Evolutionary conservation across 2,797 vertebrate genomes (phyloP), one percentile per base, ranked within the genome.

Genomic region (Onychomys leucogaster): DNA sequence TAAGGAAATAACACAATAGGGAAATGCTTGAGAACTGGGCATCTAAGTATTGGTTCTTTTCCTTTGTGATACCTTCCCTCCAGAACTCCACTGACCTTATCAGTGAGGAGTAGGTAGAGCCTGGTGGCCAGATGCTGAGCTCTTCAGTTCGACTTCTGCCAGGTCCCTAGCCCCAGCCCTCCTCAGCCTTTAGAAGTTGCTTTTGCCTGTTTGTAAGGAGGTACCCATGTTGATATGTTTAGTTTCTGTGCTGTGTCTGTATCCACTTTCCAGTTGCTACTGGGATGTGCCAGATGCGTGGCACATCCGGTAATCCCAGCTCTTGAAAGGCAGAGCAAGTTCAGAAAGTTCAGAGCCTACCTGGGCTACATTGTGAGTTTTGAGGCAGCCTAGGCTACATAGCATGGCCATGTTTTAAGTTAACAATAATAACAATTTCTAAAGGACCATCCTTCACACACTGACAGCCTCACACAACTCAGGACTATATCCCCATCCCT

Each of bases 151-250:
- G 27, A 41, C 57, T 76, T 85, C 67, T 12, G 29, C 37, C 55
- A 19, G 37, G 71, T 85, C 55, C 14, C 69, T 71, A 49, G 16
- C 32, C 41, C 8, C 3, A n/a, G 12, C 12, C 29, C 2, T 1
- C 23, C 43, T 46, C 14, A 6, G 37, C 41, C 43, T 83, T 75
- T 34, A 21, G 5, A 6, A 25, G 82, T 61, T 29, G 32, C 81
- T 69, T 84, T 84, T 90, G 67, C 43, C 41, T 93, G n/a, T 57
- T 84, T 57, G 71, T 63, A 34, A 76, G 67, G 90, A 41, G 95
- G n/a, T 6, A 13, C 2, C 27, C 11, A 46, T 49, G 25, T 37
- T 86, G 46, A 12, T 80, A 67, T 65, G 73, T 82, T 75, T 41
- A 4, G 14, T 81, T 90, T 92, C 59, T 91, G 37, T 73, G 82